A percentile compares a stretch with the other conserved stretches of the same genome.
These are phyloP conservation scores for Piprites chloris DNA, from an alignment of 2,113 vertebrate species.

Conservation along the genomic window DNA sequence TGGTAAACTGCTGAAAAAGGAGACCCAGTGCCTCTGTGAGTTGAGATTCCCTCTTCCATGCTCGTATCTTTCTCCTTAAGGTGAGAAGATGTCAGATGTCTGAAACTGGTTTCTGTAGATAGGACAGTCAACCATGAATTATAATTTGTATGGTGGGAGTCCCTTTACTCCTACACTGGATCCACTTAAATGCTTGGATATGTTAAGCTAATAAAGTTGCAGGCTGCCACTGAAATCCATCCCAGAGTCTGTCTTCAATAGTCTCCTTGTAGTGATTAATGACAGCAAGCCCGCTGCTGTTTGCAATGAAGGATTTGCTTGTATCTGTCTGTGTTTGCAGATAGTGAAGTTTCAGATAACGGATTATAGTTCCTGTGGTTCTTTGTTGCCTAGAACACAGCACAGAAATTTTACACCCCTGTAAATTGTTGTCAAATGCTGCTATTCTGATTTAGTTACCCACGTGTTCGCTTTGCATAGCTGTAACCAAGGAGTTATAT, in stretches of 20 bases:
- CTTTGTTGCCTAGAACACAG: neutral
- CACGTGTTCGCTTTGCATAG: neutral
- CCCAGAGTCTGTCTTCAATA: conserved; percentile 54
- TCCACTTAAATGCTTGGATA: conserved; percentile 37
- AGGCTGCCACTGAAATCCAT: conserved; percentile 50
- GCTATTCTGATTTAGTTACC: neutral
- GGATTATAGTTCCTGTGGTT: conserved; percentile 26
- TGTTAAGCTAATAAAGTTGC: conserved; percentile 56
- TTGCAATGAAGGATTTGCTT: conserved; percentile 33
- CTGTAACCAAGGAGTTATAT: neutral
- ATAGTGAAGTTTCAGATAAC: conserved; percentile 45
- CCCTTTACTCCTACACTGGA: conserved; percentile 8
- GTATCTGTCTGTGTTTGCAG: conserved; percentile 27
- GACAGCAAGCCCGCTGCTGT: conserved; percentile 16
- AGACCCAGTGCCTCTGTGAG: neutral
- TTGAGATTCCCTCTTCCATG: accelerated
- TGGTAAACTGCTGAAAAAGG: neutral
- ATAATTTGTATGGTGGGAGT: neutral
- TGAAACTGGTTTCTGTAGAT: neutral
- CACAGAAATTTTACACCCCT: conserved; percentile 22
- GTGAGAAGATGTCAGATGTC: neutral
- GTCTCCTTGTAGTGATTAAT: conserved; percentile 55
- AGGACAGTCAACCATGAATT: neutral
- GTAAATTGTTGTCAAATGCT: conserved; percentile 45
- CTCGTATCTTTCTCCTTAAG: neutral